Percentiles rank a stretch among this genome's conserved stretches.
These are phyloP conservation scores for Philonicus albiceps DNA, from an alignment of 2,888 invertebrate species.

Conservation along the genomic window DNA sequence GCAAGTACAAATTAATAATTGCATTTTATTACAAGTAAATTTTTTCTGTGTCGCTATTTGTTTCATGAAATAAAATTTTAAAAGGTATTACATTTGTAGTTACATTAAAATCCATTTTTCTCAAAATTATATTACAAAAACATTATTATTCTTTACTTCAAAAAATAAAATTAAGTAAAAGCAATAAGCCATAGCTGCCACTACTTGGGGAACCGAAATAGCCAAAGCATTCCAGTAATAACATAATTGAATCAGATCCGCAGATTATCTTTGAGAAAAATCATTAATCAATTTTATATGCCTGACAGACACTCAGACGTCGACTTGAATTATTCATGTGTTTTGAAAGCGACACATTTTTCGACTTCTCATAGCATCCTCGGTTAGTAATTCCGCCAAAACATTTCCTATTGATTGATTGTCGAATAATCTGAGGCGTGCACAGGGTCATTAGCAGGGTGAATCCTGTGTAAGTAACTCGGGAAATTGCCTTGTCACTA, in stretches of 20 bases:
- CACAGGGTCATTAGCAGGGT: constrained; percentile 28
- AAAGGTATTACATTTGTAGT: too few species aligned
- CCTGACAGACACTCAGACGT: constrained; percentile 31
- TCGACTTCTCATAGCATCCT: background rate
- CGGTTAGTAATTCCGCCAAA: background rate
- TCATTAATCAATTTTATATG: constrained; percentile 38
- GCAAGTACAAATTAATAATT: too few species aligned
- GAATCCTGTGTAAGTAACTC: constrained; percentile 22
- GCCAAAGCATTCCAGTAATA: background rate
- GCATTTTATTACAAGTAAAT: too few species aligned
- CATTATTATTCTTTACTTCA: too few species aligned
- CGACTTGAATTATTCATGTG: constrained; percentile 40
- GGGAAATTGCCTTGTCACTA: constrained; percentile 18
- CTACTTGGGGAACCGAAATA: background rate
- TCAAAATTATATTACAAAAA: too few species aligned
- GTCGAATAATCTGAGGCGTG: constrained; percentile 40
- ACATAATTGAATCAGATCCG: constrained; percentile 22
- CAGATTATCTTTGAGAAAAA: constrained; percentile 2
- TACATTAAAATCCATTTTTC: too few species aligned
- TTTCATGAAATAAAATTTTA: too few species aligned
- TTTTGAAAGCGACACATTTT: background rate
- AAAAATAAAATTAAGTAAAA: too few species aligned
- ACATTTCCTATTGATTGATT: constrained; percentile 39
- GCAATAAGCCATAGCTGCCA: background rate
- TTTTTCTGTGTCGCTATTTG: too few species aligned